These are phyloP conservation scores for Metellina segmentata DNA, from an alignment of 2,888 invertebrate species.

Conservation along the genomic window DNA sequence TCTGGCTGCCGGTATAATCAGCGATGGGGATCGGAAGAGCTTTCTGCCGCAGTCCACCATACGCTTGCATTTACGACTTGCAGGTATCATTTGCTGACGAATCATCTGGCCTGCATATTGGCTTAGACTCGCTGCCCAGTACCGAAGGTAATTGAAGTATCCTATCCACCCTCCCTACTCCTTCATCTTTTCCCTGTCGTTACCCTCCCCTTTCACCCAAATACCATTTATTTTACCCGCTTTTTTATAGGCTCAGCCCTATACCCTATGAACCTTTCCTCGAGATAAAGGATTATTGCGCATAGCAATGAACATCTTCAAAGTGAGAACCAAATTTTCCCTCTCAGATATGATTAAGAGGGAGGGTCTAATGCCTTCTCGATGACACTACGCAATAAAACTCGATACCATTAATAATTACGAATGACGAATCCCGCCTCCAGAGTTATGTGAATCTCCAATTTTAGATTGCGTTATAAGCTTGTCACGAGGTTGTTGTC, in stretches of 20 bases:
- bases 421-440: background rate
- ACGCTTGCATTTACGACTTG: conserved; percentile 76
- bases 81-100: conserved; percentile 77
- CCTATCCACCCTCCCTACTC: conserved; percentile 65
- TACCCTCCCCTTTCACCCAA: conserved; percentile 69
- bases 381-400: background rate
- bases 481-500: too few relatives aligned
- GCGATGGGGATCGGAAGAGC: conserved; percentile 73
- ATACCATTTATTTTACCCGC: conserved; percentile 74
- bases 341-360: background rate
- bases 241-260: conserved; percentile 57
- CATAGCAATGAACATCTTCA: conserved; percentile 19
- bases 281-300: conserved; percentile 39
- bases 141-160: conserved; percentile 75
- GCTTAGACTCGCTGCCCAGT: conserved; percentile 68
- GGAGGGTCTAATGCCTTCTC: background rate
- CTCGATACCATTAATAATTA: background rate
- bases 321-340: background rate
- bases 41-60: conserved; percentile 72
- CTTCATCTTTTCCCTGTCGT: conserved; percentile 65
- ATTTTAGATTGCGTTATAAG: too few relatives aligned
- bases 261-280: conserved; percentile 8
- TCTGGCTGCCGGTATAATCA: conserved; percentile 69
- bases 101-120: conserved; percentile 77
- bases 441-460: background rate